Evolutionary conservation across 2,888 invertebrate species (phyloP), one percentile per base, ranked within the genome.

Genomic region (Sarcophaga variegata): DNA sequence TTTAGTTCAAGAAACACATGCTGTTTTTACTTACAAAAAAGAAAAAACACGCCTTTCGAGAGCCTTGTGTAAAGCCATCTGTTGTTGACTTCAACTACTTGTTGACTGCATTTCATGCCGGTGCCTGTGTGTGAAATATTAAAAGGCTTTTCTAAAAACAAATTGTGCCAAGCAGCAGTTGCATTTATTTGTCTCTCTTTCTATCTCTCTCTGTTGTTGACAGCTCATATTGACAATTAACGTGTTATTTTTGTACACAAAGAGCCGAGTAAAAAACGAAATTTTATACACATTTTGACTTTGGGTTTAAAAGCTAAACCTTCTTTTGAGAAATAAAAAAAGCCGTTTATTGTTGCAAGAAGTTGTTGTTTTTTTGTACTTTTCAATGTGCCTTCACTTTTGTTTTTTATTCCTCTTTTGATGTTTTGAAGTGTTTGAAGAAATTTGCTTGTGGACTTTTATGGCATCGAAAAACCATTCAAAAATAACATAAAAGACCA

Each of bases 181-280:
- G 37, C 37, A 37, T 8, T 37, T 37, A 14, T 2, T n/a, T 25
- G 10, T 5, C n/a, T 20, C 49, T 14, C n/a, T 64, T 4, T 5
- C n/a, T 20, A 27, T 14, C n/a, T 64, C 67, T 81, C 10, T 81
- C 72, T 77, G 54, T 60, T n/a, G 64, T 83, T 86, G 79, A 83
- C 83, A 86, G 76, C 54, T 4, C 27, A 1, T 72, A 86, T 83
- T 83, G 83, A 83, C 86, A 86, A 83, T 83, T 83, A 83, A 80
- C 83, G 80, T 83, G 76, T 83, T 75, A 77, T 82, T 79, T 69
- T 82, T 71, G 6, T 37, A 37, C 37, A 37, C 37, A 37, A 37
- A 37, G 6, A 6, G 37, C 6, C 37, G 8, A 37, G 37, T 8
- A 37, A 37, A 6, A 37, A 37, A 37, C 0, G 6, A 6, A 37